phyloP scores from a whole-genome alignment of 2,113 vertebrate species.

The Varanus komodoensis region DNA sequence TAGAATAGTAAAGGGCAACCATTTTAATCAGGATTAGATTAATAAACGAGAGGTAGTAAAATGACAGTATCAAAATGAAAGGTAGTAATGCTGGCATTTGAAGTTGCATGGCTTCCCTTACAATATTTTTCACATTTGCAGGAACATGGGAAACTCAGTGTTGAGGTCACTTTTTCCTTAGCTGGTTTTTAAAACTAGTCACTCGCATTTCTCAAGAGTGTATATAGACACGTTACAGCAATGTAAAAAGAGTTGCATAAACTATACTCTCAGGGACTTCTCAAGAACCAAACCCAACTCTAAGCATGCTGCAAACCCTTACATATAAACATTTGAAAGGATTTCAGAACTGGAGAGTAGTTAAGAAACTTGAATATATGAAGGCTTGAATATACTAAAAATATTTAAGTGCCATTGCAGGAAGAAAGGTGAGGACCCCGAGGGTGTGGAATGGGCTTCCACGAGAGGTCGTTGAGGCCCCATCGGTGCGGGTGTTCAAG shows the following conservation, averaged over 20 bases:
- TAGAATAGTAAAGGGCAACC: slow-evolving; percentile 25
- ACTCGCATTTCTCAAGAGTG: background rate
- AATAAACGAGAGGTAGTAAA: background rate
- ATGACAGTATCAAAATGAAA: background rate
- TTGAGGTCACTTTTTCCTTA: background rate
- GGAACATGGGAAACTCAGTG: background rate
- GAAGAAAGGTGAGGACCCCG: too few relatives aligned
- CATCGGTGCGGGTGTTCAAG: too few relatives aligned
- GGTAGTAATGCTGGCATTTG: background rate
- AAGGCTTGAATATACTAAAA: too few relatives aligned
- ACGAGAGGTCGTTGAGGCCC: too few relatives aligned
- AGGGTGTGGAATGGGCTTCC: too few relatives aligned
- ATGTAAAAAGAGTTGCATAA: background rate
- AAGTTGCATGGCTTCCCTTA: background rate
- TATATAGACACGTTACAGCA: accelerated
- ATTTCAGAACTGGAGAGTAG: background rate
- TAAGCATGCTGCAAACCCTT: background rate
- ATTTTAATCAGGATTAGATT: slow-evolving; percentile 16
- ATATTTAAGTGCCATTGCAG: background rate
- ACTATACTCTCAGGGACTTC: background rate
- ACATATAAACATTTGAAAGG: background rate
- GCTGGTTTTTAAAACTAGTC: background rate
- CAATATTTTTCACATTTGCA: background rate
- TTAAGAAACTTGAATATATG: background rate
- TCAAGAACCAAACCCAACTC: background rate